phyloP scores from a whole-genome alignment of 2,888 invertebrate species.

The Polymixis flavicincta region DNA sequence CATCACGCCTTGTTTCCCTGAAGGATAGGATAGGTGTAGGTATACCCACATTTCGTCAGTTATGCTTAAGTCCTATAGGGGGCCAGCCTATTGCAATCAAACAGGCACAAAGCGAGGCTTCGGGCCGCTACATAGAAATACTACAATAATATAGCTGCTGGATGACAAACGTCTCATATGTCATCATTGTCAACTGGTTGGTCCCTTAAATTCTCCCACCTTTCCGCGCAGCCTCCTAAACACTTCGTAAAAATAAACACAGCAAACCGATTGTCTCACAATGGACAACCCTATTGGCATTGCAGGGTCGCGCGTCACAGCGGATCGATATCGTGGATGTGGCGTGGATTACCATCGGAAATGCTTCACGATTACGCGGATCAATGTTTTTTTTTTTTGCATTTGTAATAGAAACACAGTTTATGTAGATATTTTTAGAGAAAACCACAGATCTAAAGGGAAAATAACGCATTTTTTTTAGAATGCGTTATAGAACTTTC shows the following conservation, averaged over 20 bases:
- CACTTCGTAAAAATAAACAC: background rate
- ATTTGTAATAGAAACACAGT: background rate
- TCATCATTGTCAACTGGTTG: too few relatives aligned
- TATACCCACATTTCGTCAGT: too few relatives aligned
- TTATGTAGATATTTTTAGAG: conserved; percentile 7
- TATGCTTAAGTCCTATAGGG: too few relatives aligned
- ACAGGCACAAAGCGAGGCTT: too few relatives aligned
- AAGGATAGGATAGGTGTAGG: too few relatives aligned
- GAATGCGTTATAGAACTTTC: background rate
- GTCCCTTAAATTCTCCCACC: background rate
- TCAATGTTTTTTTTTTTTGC: conserved; percentile 49
- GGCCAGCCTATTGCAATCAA: too few relatives aligned
- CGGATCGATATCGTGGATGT: conserved; percentile 73
- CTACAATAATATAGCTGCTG: too few relatives aligned
- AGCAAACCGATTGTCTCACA: background rate
- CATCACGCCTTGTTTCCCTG: too few relatives aligned
- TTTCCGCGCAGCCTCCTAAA: background rate
- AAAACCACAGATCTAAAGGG: background rate
- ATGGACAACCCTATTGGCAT: conserved; percentile 63
- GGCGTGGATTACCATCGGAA: conserved; percentile 65
- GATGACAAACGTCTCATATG: too few relatives aligned
- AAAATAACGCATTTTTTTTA: background rate
- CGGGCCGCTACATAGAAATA: too few relatives aligned
- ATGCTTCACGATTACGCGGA: conserved; percentile 55
- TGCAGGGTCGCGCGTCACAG: conserved; percentile 68